Percentiles rank a stretch among this genome's conserved stretches.
phyloP scores from a whole-genome alignment of 2,113 vertebrate genomes.

The Syrrhaptes paradoxus region DNA sequence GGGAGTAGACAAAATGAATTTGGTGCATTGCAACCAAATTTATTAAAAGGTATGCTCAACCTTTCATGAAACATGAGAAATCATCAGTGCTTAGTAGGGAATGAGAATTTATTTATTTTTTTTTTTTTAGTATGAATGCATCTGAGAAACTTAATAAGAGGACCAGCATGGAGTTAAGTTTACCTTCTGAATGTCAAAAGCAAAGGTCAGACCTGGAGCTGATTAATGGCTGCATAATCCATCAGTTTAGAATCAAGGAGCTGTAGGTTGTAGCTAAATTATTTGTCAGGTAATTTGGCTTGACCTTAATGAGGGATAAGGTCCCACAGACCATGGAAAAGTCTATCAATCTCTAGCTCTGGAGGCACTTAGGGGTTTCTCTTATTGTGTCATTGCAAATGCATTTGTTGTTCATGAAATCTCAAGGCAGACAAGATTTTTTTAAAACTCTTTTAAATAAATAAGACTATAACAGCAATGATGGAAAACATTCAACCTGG shows the following conservation, averaged over 20 bases:
- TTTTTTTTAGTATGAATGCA: not conserved
- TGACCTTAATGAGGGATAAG: constrained; percentile 40
- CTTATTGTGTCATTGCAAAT: not conserved
- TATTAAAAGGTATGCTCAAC: constrained; percentile 15
- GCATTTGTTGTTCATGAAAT: constrained; percentile 1
- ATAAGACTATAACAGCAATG: not conserved
- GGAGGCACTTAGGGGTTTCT: not conserved
- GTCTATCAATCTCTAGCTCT: constrained; percentile 37
- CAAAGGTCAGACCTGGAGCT: constrained; percentile 19
- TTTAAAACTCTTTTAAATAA: not conserved
- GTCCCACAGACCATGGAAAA: not conserved
- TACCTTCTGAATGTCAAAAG: constrained; percentile 37
- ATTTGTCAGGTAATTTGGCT: constrained; percentile 53
- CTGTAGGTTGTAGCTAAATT: constrained; percentile 16
- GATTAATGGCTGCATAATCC: constrained; percentile 56
- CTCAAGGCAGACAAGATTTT: not conserved
- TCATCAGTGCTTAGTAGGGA: not conserved
- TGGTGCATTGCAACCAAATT: constrained; percentile 45
- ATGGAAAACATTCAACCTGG: not conserved
- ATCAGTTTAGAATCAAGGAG: constrained; percentile 14
- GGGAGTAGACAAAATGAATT: constrained; percentile 17
- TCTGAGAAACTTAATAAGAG: not conserved
- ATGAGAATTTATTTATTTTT: not conserved
- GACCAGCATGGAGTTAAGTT: not conserved
- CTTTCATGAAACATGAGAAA: constrained; percentile 12